Evolutionary conservation across 2,888 invertebrate species (phyloP), one percentile per base, ranked within the genome.

Genomic region (Conchocele bisecta): DNA sequence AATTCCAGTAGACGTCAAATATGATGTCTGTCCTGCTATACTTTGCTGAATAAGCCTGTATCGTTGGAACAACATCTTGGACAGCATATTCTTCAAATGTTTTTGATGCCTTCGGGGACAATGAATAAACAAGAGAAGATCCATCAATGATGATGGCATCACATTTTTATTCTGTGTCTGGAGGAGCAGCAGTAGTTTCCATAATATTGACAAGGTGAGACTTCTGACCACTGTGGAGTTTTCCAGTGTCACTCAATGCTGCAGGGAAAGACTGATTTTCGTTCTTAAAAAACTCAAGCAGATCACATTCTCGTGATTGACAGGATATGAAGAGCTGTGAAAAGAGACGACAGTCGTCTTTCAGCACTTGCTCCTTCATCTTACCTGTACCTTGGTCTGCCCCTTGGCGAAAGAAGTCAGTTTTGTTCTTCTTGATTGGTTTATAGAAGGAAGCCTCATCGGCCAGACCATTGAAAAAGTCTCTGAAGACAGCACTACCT

Each of bases 191-290:
- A n/a, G 15, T 28, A 15, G 28, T n/a, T 20, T 77, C 35, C 17
- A 74, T 63, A 35, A 74, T 54, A 24, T 15, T 22, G 24, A 50
- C 57, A 26, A 70, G 60, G 22, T 79, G 59, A 17, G 69, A 69
- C 44, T 79, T 74, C 56, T 60, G 58, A 50, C 73, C 48, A 1
- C 56, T 54, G 39, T 65, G 69, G 4, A 73, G 72, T 53, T 64
- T 63, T 20, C 76, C 73, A 26, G 35, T 50, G 53, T 73, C 65
- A 57, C 73, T 58, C 13, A 68, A 35, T 39, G 75, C 44, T 13
- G 77, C 58, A n/a, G 70, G 75, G 33, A 56, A 56, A 22, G 69
- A 61, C 51, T 71, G 74, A 33, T 76, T 76, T 24, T 76, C 76
- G 51, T 69, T 68, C 7, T n/a, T 24, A 53, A 76, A 76, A 58